phyloP scores from a whole-genome alignment of 2,797 vertebrate genomes.

The Valencia hispanica region DNA sequence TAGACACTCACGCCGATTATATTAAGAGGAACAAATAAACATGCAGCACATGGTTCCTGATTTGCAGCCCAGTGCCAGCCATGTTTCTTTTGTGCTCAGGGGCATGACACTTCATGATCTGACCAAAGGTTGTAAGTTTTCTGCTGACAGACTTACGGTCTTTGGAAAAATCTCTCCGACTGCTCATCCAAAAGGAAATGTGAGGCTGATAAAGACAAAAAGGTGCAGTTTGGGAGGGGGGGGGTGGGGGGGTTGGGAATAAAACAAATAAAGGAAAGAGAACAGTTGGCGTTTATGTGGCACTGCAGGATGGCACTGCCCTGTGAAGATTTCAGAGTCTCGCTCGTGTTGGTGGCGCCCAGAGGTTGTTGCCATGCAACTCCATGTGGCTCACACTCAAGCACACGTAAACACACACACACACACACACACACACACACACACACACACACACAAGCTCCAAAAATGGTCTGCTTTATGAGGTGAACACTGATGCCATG shows the following conservation, averaged over 20 bases:
- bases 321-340: constrained; percentile 54
- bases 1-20: constrained; percentile 37
- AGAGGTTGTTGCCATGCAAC: constrained; percentile 84
- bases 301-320: constrained; percentile 60
- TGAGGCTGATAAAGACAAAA: constrained; percentile 46
- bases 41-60: constrained; percentile 20
- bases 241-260: constrained; percentile 16
- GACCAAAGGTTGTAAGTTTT: constrained; percentile 32
- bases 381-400: constrained; percentile 66
- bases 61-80: constrained; percentile 41
- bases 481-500: constrained; percentile 86
- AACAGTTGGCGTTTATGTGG: constrained; percentile 50
- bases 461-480: constrained; percentile 87
- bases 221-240: constrained; percentile 20
- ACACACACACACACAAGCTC: constrained; percentile 65
- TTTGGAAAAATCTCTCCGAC: constrained; percentile 15
- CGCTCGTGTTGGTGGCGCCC: constrained; percentile 76
- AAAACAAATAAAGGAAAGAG: constrained; percentile 23
- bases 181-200: constrained; percentile 8
- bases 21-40: constrained; percentile 6
- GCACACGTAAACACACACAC: constrained; percentile 52
- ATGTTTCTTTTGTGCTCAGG: constrained; percentile 30
- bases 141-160: constrained; percentile 34
- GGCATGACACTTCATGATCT: constrained; percentile 49
- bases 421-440: constrained; percentile 56